Evolutionary conservation across 2,113 vertebrate genomes (phyloP).

Genomic region (Pseudorhombus dupliciocellatus): DNA sequence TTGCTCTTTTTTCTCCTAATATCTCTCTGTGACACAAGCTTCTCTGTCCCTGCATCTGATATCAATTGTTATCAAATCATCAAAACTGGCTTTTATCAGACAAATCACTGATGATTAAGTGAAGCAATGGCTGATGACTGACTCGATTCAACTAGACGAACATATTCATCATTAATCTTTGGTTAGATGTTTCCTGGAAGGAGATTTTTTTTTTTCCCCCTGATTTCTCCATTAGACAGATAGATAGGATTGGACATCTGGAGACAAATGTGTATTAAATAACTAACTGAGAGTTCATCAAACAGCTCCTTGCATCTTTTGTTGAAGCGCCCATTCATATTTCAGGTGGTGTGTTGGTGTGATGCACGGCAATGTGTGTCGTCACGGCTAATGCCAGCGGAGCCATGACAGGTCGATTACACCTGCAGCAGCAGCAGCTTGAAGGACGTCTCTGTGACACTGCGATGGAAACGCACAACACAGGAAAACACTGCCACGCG

Average conservation of each 20-base stretch:
- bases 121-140: slow-evolving; percentile 55
- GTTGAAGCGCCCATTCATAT: slow-evolving; percentile 13
- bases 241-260: slow-evolving; percentile 17
- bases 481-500: neutral
- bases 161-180: slow-evolving; percentile 47
- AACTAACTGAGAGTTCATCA: slow-evolving; percentile 18
- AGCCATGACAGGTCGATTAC: slow-evolving; percentile 30
- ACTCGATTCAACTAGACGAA: slow-evolving; percentile 33
- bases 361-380: slow-evolving; percentile 15
- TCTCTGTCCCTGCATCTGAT: slow-evolving; percentile 54
- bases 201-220: slow-evolving; percentile 8
- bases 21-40: slow-evolving; percentile 36
- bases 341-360: neutral
- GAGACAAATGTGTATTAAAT: slow-evolving; percentile 5
- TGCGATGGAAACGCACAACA: slow-evolving; percentile 9
- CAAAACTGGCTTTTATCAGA: slow-evolving; percentile 52
- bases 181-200: slow-evolving; percentile 28
- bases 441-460: slow-evolving; percentile 29
- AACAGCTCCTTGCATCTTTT: slow-evolving; percentile 10
- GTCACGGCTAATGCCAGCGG: slow-evolving; percentile 15
- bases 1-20: slow-evolving; percentile 2
- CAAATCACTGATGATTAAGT: slow-evolving; percentile 61
- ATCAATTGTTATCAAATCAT: slow-evolving; percentile 68
- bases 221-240: slow-evolving; percentile 14
- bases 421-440: slow-evolving; percentile 36